Evolutionary conservation across 2,797 vertebrate genomes (phyloP).

Genomic region (Orientallactaga sibirica): DNA sequence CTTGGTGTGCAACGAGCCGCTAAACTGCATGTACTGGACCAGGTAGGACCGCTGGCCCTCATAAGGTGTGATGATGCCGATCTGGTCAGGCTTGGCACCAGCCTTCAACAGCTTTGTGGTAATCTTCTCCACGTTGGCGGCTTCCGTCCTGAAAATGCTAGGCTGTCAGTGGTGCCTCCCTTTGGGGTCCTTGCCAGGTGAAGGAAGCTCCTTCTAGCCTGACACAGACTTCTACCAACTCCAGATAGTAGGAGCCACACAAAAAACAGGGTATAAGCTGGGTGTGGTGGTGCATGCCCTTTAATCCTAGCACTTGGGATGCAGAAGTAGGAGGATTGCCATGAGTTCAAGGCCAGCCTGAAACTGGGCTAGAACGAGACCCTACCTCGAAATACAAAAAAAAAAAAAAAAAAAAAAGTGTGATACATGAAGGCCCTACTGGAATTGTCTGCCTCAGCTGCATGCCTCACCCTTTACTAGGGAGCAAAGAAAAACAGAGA

Average conservation of each 20-base stretch:
- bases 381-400: too few species aligned
- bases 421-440: too few species aligned
- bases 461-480: not conserved
- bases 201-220: too few species aligned
- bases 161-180: not conserved
- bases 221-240: too few species aligned
- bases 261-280: too few species aligned
- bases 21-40: conserved; percentile 99
- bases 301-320: too few species aligned
- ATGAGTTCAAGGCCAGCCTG: too few species aligned
- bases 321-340: too few species aligned
- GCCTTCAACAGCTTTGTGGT: conserved; percentile 98
- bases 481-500: not conserved
- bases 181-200: not conserved
- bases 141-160: conserved; percentile 92
- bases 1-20: conserved; percentile 98
- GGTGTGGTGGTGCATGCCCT: too few species aligned
- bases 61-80: conserved; percentile 98
- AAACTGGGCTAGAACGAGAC: too few species aligned
- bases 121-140: conserved; percentile 99
- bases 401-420: too few species aligned
- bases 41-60: conserved; percentile 98
- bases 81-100: conserved; percentile 98
- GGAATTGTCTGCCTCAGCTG: not conserved
- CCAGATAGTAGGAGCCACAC: too few species aligned